These are phyloP conservation scores for Rhagophthalmus giganteus DNA, from an alignment of 2,888 invertebrate genomes.

Conservation along the genomic window DNA sequence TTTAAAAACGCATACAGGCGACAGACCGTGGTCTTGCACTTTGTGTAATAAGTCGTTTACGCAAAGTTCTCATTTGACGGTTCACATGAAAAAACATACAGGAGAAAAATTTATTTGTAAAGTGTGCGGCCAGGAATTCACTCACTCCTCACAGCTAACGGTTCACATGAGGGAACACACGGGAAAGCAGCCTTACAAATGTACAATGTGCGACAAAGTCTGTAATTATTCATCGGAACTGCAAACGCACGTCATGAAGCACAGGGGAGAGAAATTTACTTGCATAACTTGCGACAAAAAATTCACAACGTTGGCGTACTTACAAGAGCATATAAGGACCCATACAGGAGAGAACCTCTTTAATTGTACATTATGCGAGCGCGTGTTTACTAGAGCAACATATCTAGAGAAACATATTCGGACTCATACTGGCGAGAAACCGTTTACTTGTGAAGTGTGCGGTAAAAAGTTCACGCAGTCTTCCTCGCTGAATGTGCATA, in stretches of 20 bases:
- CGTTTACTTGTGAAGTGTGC: slow-evolving; percentile 47
- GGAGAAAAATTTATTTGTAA: slow-evolving; percentile 48
- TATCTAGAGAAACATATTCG: slow-evolving; percentile 58
- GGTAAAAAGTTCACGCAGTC: slow-evolving; percentile 51
- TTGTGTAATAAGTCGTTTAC: slow-evolving; percentile 64
- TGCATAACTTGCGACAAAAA: slow-evolving; percentile 51
- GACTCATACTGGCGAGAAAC: slow-evolving; percentile 58
- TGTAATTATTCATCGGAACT: slow-evolving; percentile 50
- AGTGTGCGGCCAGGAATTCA: slow-evolving; percentile 48
- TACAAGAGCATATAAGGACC: slow-evolving; percentile 46
- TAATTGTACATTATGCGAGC: slow-evolving; percentile 52
- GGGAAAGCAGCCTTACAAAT: slow-evolving; percentile 51
- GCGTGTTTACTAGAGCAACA: slow-evolving; percentile 22
- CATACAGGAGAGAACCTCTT: slow-evolving; percentile 55
- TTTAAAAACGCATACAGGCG: slow-evolving; percentile 65
- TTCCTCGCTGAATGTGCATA: slow-evolving; percentile 50
- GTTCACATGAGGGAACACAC: slow-evolving; percentile 53
- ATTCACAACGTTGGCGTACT: slow-evolving; percentile 49
- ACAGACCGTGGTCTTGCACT: slow-evolving; percentile 62
- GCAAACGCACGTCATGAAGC: slow-evolving; percentile 50
- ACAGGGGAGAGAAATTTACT: slow-evolving; percentile 49
- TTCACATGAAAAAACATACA: slow-evolving; percentile 62
- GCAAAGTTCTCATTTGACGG: slow-evolving; percentile 63
- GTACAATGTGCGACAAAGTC: slow-evolving; percentile 50
- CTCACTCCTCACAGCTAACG: slow-evolving; percentile 51